Conservation (phyloP, 2,888 invertebrate genomes). For the Cephus pygmeus region DNA sequence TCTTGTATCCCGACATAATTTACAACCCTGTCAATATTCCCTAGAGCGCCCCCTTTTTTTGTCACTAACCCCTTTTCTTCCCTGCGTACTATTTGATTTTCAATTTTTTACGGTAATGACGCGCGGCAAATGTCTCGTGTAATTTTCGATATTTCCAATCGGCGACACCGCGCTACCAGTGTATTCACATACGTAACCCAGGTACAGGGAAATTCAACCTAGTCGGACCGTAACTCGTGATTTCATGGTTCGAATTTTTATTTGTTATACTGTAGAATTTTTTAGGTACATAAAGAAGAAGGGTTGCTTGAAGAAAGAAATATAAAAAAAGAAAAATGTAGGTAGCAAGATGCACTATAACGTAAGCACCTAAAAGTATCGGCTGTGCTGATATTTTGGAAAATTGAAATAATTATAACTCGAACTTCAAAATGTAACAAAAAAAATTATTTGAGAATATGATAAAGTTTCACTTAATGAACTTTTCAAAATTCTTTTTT, state of each 20-base stretch:
- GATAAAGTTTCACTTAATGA: no score
- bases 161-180: neutral
- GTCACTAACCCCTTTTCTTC: constrained; percentile 48
- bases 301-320: neutral
- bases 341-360: neutral
- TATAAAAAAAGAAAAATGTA: neutral
- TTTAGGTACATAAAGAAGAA: neutral
- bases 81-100: constrained; percentile 58
- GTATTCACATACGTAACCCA: neutral
- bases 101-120: constrained; percentile 54
- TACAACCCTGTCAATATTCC: constrained; percentile 28
- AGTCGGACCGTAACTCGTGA: neutral
- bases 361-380: neutral
- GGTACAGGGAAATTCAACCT: neutral
- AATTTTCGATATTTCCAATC: constrained; percentile 57
- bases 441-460: no score
- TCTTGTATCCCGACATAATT: constrained; percentile 12
- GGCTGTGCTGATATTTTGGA: no score
- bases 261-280: neutral
- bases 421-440: no score
- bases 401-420: no score
- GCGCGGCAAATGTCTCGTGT: constrained; percentile 62
- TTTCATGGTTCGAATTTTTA: neutral
- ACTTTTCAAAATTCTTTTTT: no score
- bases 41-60: constrained; percentile 12